Evolutionary conservation across 2,797 vertebrate species (phyloP).

Genomic region (Cynopterus sphinx): DNA sequence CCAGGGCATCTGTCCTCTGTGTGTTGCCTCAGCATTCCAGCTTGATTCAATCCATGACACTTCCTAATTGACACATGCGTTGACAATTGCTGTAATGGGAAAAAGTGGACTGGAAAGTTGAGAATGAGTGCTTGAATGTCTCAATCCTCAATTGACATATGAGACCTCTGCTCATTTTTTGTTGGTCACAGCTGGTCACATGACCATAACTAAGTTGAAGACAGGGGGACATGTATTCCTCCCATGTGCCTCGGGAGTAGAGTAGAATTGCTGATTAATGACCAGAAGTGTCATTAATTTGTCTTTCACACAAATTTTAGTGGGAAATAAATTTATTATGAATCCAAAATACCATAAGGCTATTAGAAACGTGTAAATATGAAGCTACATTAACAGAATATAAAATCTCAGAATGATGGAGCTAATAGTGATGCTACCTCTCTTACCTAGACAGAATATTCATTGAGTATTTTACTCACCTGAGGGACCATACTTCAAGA

Average conservation of each 20-base stretch:
- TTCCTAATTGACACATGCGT: not conserved
- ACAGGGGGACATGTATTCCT: not conserved
- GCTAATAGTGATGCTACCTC: not conserved
- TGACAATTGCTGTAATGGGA: not conserved
- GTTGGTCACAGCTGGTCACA: not conserved
- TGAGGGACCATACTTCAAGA: not conserved
- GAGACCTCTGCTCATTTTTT: not conserved
- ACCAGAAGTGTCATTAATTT: not conserved
- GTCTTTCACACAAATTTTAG: not conserved
- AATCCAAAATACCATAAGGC: not conserved
- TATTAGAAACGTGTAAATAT: not conserved
- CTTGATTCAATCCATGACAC: not conserved
- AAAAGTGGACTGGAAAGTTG: not conserved
- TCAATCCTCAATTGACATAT: not conserved
- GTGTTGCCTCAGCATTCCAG: not conserved
- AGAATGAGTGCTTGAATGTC: not conserved
- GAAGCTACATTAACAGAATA: not conserved
- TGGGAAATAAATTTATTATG: not conserved
- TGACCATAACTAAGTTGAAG: not conserved
- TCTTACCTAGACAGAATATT: not conserved
- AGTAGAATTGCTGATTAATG: not conserved
- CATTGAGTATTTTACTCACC: not conserved
- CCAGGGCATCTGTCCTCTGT: not conserved
- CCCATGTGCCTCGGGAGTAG: not conserved
- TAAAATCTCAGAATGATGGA: not conserved